Base-by-base conservation (phyloP, 2,113 vertebrate species). In the Channa maculata region DNA sequence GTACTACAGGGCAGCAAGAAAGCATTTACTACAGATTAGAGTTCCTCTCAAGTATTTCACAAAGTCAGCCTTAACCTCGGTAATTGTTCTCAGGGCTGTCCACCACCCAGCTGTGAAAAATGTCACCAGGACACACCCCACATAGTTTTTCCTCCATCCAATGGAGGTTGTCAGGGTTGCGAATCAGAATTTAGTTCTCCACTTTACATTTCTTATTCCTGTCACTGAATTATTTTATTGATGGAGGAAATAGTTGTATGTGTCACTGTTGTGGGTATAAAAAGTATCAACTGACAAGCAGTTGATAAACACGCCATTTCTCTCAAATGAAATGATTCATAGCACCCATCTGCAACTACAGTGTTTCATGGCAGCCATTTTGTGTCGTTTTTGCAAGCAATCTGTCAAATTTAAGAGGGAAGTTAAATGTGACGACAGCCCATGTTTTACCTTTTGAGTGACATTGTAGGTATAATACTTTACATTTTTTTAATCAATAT, bases 1-100 rank as follows among this genome's bases (percentile, higher is more conserved):
- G 79, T 86, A 82, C 88, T 86, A 84, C 75, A 59, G 86, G 90
- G 89, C 88, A 86, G 81, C 84, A 65, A 88, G 84, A 87, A 90
- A 88, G 85, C 89, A 78, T 91, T 92, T 90, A 86, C 85, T 78
- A 82, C 89, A 91, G 91, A 93, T 93, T 89, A 92, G 68, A 91
- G 86, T 76, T 79, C 76, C 82, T 88, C 88, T 89, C 86, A 67
- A 90, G 90, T 90, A 89, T 88, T 92, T 91, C 86, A 84, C 86
- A 89, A 86, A 91, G 87, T 89, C 87, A 67, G 84, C 66, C 84
- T 84, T 88, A 89, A 91, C 79, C 86, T 87, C 15, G 38, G 58
- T 79, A 87, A 87, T 87, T 82, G 90, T 86, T 89, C 84, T 85
- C 77, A 14, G 73, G 79, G 79, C 85, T 71, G 64, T 79, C 61